These are phyloP conservation scores for Chelonus insularis DNA, from an alignment of 1,140 invertebrate species.

Conservation along the genomic window DNA sequence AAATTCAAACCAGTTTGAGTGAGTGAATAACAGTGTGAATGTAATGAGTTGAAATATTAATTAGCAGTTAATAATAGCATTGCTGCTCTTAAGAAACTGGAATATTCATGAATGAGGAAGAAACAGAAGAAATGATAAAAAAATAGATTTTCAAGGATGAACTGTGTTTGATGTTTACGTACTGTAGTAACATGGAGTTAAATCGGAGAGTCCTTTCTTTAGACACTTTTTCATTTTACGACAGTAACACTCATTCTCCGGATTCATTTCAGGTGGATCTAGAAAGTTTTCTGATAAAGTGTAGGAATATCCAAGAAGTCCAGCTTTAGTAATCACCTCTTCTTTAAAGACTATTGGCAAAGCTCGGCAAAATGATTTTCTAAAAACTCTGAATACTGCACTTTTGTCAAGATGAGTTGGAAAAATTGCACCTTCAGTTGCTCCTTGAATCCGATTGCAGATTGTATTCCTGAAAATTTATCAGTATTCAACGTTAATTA, in stretches of 20 bases:
- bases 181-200: constrained; percentile 77
- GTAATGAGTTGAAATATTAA: not conserved
- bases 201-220: constrained; percentile 66
- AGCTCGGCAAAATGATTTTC: constrained; percentile 70
- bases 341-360: constrained; percentile 62
- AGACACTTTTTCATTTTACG: constrained; percentile 59
- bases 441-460: constrained; percentile 64
- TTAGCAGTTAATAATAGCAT: not conserved
- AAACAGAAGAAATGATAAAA: not conserved
- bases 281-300: constrained; percentile 62
- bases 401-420: constrained; percentile 62
- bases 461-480: constrained; percentile 50
- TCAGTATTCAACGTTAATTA: not conserved
- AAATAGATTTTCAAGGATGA: not conserved
- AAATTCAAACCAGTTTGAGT: constrained; percentile 5
- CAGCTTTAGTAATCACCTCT: constrained; percentile 38
- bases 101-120: not conserved
- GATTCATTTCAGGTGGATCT: constrained; percentile 60
- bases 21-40: not conserved
- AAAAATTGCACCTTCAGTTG: constrained; percentile 65
- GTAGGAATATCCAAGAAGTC: constrained; percentile 57
- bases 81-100: not conserved
- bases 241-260: constrained; percentile 69
- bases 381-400: constrained; percentile 63
- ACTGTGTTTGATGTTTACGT: constrained; percentile 48